Conservation (phyloP, 2,888 invertebrate genomes). For the Eupithecia subfuscata region DNA sequence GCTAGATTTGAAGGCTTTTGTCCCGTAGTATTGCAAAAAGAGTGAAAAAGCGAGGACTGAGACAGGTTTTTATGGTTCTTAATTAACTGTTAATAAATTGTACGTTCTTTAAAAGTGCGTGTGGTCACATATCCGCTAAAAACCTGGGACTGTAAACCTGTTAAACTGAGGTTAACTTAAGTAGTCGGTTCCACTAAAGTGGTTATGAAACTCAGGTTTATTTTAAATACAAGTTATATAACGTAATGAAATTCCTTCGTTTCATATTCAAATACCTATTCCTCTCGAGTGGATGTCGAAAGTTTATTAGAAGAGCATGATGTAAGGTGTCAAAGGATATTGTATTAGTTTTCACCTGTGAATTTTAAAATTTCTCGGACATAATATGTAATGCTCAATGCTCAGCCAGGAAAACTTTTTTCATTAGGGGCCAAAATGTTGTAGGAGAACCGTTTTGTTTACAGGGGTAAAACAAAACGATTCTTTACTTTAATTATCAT, state of each 20-base stretch:
- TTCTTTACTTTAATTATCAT: no score
- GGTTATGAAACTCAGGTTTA: neutral
- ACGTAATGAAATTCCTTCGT: neutral
- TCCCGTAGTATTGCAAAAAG: no score
- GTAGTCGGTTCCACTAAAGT: neutral
- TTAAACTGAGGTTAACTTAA: neutral
- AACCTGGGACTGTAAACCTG: neutral
- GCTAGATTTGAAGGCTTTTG: no score
- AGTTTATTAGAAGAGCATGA: neutral
- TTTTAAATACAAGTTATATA: neutral
- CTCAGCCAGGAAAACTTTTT: no score
- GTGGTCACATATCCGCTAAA: neutral
- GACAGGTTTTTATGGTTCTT: neutral
- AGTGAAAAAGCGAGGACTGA: neutral
- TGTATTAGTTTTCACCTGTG: neutral
- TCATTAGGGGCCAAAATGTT: no score
- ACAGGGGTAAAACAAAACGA: no score
- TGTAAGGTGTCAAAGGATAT: neutral
- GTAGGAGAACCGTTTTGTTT: no score
- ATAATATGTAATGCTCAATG: neutral
- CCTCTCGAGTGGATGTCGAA: neutral
- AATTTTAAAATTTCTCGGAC: neutral
- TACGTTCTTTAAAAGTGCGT: neutral
- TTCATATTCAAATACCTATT: constrained; percentile 2
- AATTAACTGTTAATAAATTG: no score